Evolutionary conservation across 2,113 vertebrate species (phyloP).

Genomic region (Rhabdornis inornatus): DNA sequence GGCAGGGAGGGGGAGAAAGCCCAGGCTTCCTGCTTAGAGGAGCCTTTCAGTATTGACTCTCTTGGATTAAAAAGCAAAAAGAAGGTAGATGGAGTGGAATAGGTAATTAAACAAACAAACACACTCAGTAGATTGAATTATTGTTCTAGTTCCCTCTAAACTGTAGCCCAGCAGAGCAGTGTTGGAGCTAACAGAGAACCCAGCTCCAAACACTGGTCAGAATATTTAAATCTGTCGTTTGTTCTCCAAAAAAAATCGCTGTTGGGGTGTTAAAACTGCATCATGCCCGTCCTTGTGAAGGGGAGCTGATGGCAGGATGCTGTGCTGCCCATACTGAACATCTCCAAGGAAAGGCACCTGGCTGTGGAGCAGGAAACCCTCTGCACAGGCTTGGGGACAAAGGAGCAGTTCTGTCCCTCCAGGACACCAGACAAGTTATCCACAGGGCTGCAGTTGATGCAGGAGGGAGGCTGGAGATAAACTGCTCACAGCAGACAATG

Average conservation of each 20-base stretch:
- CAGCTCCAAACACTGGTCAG: not conserved
- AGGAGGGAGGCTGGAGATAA: not conserved
- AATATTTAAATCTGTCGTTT: not conserved
- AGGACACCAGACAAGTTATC: rapidly evolving
- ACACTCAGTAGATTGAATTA: not conserved
- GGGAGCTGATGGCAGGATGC: not conserved
- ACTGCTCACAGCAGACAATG: rapidly evolving
- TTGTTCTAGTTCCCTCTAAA: not conserved
- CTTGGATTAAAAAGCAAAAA: not conserved
- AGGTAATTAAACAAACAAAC: not conserved
- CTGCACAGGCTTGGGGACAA: not conserved
- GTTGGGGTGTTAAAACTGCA: not conserved
- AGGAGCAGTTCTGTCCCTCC: not conserved
- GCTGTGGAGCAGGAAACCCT: rapidly evolving
- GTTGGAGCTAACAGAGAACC: not conserved
- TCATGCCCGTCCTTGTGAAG: rapidly evolving
- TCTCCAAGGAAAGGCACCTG: not conserved
- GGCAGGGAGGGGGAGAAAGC: not conserved
- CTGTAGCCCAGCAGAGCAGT: not conserved
- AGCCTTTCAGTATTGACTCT: not conserved
- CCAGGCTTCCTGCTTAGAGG: not conserved
- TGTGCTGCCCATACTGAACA: rapidly evolving
- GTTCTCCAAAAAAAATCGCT: too few species aligned
- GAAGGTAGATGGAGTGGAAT: rapidly evolving
- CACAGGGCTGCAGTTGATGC: rapidly evolving